Conservation (phyloP, 2,888 invertebrate genomes). For the Oegoconia quadripuncta region DNA sequence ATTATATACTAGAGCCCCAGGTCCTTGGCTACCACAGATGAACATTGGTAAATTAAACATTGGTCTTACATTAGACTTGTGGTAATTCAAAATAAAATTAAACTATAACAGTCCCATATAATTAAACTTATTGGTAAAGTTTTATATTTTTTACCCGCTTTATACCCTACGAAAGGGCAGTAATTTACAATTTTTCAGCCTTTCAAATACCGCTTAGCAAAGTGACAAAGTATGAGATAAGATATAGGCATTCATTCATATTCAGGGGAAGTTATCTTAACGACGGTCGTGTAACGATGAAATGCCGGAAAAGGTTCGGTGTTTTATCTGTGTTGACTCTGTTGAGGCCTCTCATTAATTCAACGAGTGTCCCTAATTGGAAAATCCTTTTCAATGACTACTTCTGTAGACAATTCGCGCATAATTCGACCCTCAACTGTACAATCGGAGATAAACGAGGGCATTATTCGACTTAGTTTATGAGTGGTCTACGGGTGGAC, state of each 20-base stretch:
- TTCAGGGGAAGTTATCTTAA: constrained; percentile 32
- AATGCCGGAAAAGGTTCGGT: constrained; percentile 42
- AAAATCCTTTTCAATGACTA: constrained; percentile 58
- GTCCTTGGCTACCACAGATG: no score
- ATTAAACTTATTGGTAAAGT: no score
- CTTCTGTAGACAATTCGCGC: constrained; percentile 45
- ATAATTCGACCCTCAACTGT: constrained; percentile 58
- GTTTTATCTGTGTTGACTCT: constrained; percentile 47
- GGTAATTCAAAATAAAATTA: no score
- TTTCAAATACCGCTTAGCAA: no score
- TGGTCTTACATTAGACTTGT: no score
- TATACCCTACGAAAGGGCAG: no score
- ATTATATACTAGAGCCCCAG: no score
- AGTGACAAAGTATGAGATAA: constrained; percentile 24
- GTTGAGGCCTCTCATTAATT: constrained; percentile 53
- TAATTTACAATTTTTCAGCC: no score
- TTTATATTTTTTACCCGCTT: no score
- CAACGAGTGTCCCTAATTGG: constrained; percentile 54
- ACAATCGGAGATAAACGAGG: constrained; percentile 50
- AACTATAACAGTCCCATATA: no score
- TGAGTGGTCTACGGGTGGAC: constrained; percentile 26
- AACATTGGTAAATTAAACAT: no score
- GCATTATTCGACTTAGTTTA: constrained; percentile 30
- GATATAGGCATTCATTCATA: constrained; percentile 22
- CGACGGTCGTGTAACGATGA: constrained; percentile 34